Base-by-base conservation (phyloP, 2,797 vertebrate genomes). In the Bryconaethiops microstoma region DNA sequence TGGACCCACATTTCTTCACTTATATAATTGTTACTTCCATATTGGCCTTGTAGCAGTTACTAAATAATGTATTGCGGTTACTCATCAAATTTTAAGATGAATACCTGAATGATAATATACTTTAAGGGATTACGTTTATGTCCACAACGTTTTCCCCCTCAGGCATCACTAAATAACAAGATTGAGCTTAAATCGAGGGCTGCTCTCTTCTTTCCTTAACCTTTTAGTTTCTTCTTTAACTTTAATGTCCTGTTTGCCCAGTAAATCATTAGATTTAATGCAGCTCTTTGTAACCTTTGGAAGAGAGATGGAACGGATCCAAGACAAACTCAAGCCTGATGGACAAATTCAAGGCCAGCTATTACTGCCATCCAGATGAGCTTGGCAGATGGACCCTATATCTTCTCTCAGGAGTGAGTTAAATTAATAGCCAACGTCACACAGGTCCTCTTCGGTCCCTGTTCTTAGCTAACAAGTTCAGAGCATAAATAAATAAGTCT, bases 161-260 rank as follows among this genome's bases (percentile, higher is more conserved):
- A 13, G n/a, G 35, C 45, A 59, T 63, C 35, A 35, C 81, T 69
- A 42, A 68, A 65, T 42, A 40, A n/a, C 64, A 7, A 7, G 40
- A 52, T 62, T 21, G n/a, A 64, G 39, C 19, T 25, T 16, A 59
- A 68, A 45, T 50, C 8, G 7, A 45, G 16, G 29, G 14, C 68
- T 7, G 5, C 62, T 23, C n/a, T 54, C 60, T 84, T 60, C 72
- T 71, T 76, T 71, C 14, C 19, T 16, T 70, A 77, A 63, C 60
- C 59, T 79, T 39, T 67, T 76, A 17, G 8, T 17, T 19, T 59
- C 17, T 55, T 23, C 40, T 21, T 80, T 69, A 48, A 52, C 35
- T 78, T 67, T 78, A 84, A 80, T 74, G 67, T 77, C 75, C 74
- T 16, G 13, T 78, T 71, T 57, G 62, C 71, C 70, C 50, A 9